These are phyloP conservation scores for Didymodactylos carnosus DNA, from an alignment of 2,888 invertebrate genomes.

Conservation along the genomic window DNA sequence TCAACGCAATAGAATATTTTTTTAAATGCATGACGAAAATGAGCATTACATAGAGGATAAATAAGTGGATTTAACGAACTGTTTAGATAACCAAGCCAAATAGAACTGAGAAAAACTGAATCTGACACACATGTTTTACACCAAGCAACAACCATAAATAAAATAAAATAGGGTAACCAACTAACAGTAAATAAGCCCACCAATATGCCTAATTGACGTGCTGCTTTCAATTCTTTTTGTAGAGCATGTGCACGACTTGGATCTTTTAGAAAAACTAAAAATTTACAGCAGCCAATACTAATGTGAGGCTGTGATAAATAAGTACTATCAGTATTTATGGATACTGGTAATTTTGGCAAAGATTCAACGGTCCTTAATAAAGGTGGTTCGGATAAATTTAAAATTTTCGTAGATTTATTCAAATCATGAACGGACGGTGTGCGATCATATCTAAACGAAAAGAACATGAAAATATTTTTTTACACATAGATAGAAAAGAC, in stretches of 20 bases:
- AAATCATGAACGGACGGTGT: no score
- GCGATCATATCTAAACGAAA: no score
- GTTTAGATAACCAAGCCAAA: constrained; percentile 14
- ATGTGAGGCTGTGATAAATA: no score
- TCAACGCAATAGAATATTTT: background rate
- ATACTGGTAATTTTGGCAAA: no score
- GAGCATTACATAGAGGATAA: constrained; percentile 10
- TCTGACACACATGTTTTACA: constrained; percentile 6
- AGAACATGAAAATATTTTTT: no score
- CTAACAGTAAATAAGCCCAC: constrained; percentile 3
- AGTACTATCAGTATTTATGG: no score
- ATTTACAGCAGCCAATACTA: no score
- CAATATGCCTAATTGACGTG: constrained; percentile 9
- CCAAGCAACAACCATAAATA: constrained; percentile 13
- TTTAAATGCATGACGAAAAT: constrained; percentile 9
- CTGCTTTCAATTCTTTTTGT: constrained; percentile 12
- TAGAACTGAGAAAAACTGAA: background rate
- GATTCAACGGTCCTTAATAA: no score
- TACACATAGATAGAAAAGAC: no score
- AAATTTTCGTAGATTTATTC: no score
- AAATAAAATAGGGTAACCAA: constrained; percentile 12
- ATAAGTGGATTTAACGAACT: constrained; percentile 11
- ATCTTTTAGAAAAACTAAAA: no score
- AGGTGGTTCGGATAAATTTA: no score
- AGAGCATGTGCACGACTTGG: background rate